Conservation (phyloP, 2,113 vertebrate species). For the Leucosticte australis region DNA sequence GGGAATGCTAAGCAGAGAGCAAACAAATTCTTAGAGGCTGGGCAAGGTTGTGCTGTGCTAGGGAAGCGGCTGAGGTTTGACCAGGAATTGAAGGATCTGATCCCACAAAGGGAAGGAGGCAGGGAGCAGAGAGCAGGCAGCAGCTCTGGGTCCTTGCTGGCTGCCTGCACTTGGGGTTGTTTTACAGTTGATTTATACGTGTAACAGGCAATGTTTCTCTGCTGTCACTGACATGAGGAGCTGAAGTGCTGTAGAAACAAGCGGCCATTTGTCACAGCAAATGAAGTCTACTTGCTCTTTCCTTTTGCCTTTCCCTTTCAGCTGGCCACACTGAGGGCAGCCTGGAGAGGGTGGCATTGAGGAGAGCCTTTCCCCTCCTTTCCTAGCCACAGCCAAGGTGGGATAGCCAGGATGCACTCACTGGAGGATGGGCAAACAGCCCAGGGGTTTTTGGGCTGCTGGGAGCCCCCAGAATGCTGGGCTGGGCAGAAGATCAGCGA, state of each 20-base stretch:
- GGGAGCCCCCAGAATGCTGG: not conserved
- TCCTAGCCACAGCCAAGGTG: not conserved
- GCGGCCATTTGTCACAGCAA: conserved; percentile 13
- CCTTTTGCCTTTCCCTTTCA: not conserved
- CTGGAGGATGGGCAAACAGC: not conserved
- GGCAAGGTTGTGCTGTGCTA: fast-evolving
- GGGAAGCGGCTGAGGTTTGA: not conserved
- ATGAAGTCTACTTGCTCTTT: conserved; percentile 13
- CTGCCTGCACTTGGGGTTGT: not conserved
- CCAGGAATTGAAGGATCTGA: fast-evolving
- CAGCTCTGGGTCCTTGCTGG: not conserved
- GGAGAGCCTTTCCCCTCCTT: not conserved
- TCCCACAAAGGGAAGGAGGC: not conserved
- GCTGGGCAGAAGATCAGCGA: not conserved
- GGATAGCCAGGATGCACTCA: not conserved
- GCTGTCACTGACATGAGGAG: conserved; percentile 12
- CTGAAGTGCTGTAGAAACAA: conserved; percentile 21
- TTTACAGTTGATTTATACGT: conserved; percentile 39
- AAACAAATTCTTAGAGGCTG: not conserved
- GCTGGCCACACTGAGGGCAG: not conserved
- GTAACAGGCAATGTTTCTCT: conserved; percentile 47
- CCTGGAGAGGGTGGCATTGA: not conserved
- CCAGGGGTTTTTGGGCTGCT: not conserved
- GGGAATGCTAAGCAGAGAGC: not conserved
- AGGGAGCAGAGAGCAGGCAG: not conserved